Conservation (phyloP, 2,888 invertebrate species). For the Bellardia bayeri region DNA sequence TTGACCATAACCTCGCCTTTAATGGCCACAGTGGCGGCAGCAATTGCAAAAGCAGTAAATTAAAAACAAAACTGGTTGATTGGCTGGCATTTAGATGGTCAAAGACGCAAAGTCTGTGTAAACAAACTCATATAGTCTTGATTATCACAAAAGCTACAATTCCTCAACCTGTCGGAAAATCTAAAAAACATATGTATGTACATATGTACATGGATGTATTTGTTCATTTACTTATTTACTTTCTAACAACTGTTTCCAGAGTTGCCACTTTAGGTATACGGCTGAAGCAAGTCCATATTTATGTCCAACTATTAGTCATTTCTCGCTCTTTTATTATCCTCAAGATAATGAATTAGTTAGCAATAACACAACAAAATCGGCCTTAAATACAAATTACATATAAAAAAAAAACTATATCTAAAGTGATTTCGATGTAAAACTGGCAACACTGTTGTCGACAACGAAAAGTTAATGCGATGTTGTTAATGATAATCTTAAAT, state of each 20-base stretch:
- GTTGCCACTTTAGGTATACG: not conserved
- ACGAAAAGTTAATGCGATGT: constrained; percentile 5
- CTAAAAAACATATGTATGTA: not conserved
- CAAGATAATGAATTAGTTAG: too few relatives aligned
- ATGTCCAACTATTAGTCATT: too few relatives aligned
- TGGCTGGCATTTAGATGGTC: constrained; percentile 10
- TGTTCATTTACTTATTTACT: too few relatives aligned
- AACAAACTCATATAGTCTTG: constrained; percentile 40
- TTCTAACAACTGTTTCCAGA: not conserved
- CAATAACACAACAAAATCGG: too few relatives aligned
- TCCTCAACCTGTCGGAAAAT: constrained; percentile 6
- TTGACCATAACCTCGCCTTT: constrained; percentile 63
- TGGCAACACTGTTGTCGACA: not conserved
- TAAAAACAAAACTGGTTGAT: constrained; percentile 16
- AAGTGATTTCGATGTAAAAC: not conserved
- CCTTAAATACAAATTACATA: too few relatives aligned
- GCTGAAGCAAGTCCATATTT: too few relatives aligned
- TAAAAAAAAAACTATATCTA: not conserved
- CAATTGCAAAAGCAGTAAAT: constrained; percentile 3
- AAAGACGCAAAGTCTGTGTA: constrained; percentile 2
- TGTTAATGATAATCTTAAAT: constrained; percentile 41
- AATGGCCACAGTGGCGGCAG: not conserved
- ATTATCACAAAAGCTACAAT: constrained; percentile 1
- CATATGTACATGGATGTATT: not conserved
- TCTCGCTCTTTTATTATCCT: too few relatives aligned